Conservation (phyloP, 2,113 vertebrate species). For the Irena cyanogastra region DNA sequence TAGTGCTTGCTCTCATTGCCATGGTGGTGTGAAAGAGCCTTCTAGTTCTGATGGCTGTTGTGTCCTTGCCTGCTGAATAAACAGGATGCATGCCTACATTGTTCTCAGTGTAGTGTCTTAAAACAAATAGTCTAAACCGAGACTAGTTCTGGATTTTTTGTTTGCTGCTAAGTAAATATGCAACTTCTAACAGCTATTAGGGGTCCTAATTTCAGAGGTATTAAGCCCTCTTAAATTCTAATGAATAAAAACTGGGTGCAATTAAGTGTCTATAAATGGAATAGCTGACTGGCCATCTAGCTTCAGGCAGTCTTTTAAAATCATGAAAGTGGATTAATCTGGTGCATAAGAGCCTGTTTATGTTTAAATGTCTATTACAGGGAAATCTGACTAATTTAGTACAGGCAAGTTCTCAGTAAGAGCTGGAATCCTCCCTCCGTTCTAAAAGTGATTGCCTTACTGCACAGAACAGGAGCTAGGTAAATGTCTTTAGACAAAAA, state of each 20-base stretch:
- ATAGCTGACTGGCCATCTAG: not conserved
- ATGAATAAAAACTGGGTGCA: not conserved
- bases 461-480: not conserved
- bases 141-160: not conserved
- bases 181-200: not conserved
- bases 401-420: not conserved
- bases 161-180: not conserved
- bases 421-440: not conserved
- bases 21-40: not conserved
- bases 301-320: conserved; percentile 12
- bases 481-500: not conserved
- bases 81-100: conserved; percentile 37
- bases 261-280: not conserved
- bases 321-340: conserved; percentile 4
- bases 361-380: not conserved
- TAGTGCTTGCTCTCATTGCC: not conserved
- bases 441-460: not conserved
- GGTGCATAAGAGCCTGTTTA: not conserved
- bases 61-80: not conserved
- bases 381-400: not conserved
- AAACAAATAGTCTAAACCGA: not conserved
- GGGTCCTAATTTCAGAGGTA: not conserved
- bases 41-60: not conserved
- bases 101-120: conserved; percentile 3
- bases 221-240: not conserved